Conservation (phyloP, 1,140 invertebrate genomes). For the Helicoverpa armigera region DNA sequence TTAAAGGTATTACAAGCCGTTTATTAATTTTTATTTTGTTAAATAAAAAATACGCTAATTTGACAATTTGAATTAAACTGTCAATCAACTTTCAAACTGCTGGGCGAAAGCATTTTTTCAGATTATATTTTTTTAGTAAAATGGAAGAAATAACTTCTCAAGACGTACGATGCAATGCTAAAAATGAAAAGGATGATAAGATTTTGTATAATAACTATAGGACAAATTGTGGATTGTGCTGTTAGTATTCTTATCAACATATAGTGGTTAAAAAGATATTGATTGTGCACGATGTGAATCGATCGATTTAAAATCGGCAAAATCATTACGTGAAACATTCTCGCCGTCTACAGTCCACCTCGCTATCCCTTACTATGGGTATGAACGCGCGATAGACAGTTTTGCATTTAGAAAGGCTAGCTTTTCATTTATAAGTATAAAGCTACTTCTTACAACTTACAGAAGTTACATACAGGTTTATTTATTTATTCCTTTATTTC, state of each 20-base stretch:
- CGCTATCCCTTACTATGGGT: too few species aligned
- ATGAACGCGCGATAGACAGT: too few species aligned
- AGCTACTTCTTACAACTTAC: too few species aligned
- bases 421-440: too few species aligned
- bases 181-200: constrained; percentile 23
- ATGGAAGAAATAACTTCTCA: constrained; percentile 16
- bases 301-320: constrained; percentile 1
- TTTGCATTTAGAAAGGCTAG: too few species aligned
- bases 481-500: not conserved
- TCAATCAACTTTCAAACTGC: too few species aligned
- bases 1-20: not conserved
- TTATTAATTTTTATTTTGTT: not conserved
- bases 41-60: too few species aligned
- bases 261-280: not conserved
- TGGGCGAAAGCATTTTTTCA: too few species aligned
- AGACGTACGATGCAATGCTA: not conserved
- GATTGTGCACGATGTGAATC: not conserved
- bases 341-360: too few species aligned
- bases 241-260: not conserved
- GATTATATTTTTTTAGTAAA: not conserved
- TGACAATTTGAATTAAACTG: too few species aligned
- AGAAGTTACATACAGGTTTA: too few species aligned
- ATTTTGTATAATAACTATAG: not conserved
- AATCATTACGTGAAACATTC: too few species aligned
- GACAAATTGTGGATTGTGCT: constrained; percentile 29